A percentile compares a stretch with the other conserved stretches of the same genome.
phyloP scores from a whole-genome alignment of 2,888 invertebrate species.

The Oscheius sp. region DNA sequence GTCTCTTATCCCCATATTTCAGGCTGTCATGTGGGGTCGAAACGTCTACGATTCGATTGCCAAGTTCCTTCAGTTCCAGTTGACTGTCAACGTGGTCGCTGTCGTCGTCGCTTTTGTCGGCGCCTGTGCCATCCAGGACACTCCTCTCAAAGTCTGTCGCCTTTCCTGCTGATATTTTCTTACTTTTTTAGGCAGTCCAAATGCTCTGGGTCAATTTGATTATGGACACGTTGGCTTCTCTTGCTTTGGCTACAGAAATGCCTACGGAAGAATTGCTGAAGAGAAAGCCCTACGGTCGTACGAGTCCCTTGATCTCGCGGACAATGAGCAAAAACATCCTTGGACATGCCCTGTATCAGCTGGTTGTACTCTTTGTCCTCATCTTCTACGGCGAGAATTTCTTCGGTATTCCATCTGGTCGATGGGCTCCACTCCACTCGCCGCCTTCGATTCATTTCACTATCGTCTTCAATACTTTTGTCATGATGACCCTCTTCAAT shows the following conservation, averaged over 20 bases:
- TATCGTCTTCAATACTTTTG: slow-evolving; percentile 99
- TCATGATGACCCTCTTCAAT: slow-evolving; percentile 99
- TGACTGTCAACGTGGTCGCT: slow-evolving; percentile 77
- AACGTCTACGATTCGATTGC: slow-evolving; percentile 78
- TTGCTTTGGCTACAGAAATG: slow-evolving; percentile 77
- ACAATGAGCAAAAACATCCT: slow-evolving; percentile 86
- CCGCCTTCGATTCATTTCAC: slow-evolving; percentile 97
- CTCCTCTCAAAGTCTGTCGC: slow-evolving; percentile 59
- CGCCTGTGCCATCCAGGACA: slow-evolving; percentile 76
- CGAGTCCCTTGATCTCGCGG: slow-evolving; percentile 78
- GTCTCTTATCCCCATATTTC: background rate
- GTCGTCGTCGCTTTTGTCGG: slow-evolving; percentile 77
- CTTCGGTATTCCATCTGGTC: slow-evolving; percentile 89
- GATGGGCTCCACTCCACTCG: slow-evolving; percentile 81
- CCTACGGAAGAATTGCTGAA: slow-evolving; percentile 76
- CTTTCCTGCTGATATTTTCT: background rate
- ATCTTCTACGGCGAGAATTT: slow-evolving; percentile 89
- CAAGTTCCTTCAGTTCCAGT: slow-evolving; percentile 77
- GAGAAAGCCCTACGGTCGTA: slow-evolving; percentile 72
- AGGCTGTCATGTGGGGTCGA: slow-evolving; percentile 77
- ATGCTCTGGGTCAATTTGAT: slow-evolving; percentile 79
- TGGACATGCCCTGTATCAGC: slow-evolving; percentile 71
- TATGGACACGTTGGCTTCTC: slow-evolving; percentile 78
- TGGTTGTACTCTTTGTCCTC: slow-evolving; percentile 86
- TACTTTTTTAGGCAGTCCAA: slow-evolving; percentile 73